Conservation (phyloP, 2,113 vertebrate species). For the Lontra canadensis region DNA sequence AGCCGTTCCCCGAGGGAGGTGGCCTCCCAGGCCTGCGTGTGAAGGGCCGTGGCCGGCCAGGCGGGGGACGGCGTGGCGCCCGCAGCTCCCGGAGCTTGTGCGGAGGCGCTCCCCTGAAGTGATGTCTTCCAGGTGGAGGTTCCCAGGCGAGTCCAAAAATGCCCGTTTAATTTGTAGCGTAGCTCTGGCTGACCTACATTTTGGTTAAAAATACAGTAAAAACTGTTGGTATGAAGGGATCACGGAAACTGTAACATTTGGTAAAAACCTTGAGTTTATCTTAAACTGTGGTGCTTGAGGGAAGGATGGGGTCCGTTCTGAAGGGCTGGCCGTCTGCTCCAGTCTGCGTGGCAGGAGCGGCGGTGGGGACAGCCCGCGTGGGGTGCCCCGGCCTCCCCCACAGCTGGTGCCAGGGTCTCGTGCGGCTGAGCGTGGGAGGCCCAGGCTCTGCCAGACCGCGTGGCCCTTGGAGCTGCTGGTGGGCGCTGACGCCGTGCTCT, state of each 20-base stretch:
- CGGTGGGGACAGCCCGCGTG: rapidly evolving
- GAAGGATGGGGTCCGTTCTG: background rate
- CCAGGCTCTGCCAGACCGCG: rapidly evolving
- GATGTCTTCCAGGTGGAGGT: background rate
- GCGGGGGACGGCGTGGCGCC: background rate
- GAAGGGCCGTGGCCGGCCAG: background rate
- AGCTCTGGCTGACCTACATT: background rate
- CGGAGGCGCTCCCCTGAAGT: rapidly evolving
- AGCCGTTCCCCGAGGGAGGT: background rate
- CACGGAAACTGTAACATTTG: rapidly evolving
- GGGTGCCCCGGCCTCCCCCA: background rate
- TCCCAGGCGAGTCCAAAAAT: background rate
- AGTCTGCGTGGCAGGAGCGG: background rate
- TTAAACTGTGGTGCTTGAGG: background rate
- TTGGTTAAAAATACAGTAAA: background rate
- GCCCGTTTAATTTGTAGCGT: background rate
- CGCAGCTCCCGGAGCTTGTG: background rate
- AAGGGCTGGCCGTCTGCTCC: background rate
- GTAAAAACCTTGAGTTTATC: background rate
- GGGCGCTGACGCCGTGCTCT: rapidly evolving
- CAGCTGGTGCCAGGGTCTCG: background rate
- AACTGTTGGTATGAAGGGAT: background rate
- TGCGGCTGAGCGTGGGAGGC: background rate
- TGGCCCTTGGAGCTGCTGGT: rapidly evolving
- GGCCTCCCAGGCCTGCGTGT: background rate